A percentile compares a stretch with the other conserved stretches of the same genome.
Evolutionary conservation across 1,140 invertebrate genomes (phyloP).

Genomic region (Holotrichia oblita): DNA sequence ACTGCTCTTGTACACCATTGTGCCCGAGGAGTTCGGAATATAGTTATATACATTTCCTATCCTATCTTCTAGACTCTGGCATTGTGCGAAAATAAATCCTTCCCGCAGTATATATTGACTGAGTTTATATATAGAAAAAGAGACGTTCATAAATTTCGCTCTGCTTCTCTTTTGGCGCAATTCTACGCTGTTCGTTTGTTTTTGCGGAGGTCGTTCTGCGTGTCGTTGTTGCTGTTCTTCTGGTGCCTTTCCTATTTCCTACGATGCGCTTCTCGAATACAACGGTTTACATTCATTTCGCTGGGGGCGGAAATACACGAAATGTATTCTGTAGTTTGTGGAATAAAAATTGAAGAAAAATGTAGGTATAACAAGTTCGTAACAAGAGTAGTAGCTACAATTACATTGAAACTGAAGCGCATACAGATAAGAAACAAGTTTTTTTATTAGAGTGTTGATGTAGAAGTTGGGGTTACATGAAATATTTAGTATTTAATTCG

Average conservation of each 20-base stretch:
- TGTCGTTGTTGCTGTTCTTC: not conserved
- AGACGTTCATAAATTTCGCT: conserved; percentile 14
- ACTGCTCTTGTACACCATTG: not conserved
- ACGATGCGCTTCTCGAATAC: not conserved
- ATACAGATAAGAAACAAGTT: not conserved
- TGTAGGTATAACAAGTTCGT: not conserved
- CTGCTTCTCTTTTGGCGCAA: not conserved
- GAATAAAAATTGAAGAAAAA: not conserved
- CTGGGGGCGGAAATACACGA: not conserved
- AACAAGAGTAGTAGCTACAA: not conserved
- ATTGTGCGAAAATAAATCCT: conserved; percentile 4
- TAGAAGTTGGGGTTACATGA: not conserved
- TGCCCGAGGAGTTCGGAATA: not conserved
- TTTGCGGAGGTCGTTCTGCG: not conserved
- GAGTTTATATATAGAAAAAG: not conserved
- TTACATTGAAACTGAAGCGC: not conserved
- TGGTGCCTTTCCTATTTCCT: not conserved
- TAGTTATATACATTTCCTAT: conserved; percentile 23
- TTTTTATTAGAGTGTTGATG: not conserved
- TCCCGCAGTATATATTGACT: not conserved
- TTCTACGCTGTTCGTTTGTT: conserved; percentile 8
- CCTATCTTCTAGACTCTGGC: not conserved
- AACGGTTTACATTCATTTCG: not conserved
- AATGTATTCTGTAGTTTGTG: not conserved
- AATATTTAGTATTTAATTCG: no score